Evolutionary conservation across 2,797 vertebrate species (phyloP), one percentile per base, ranked within the genome.

Genomic region (Peromyscus attwateri): DNA sequence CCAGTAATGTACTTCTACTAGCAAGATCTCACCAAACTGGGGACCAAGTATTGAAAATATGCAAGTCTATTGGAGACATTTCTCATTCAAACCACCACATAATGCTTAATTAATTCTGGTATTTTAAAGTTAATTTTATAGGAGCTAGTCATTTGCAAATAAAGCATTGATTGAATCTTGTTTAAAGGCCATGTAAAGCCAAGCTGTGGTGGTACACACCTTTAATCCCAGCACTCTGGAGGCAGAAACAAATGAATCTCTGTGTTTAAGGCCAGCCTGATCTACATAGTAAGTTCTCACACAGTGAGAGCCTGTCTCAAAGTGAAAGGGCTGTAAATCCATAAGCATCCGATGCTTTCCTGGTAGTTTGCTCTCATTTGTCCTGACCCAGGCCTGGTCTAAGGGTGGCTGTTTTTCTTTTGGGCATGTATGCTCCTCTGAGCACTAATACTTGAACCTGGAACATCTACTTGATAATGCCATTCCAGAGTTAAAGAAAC

Each of bases 71-170:
- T 62, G 57, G 14, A 55, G 37, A 43, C 81, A 83, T n/a, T 62
- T 82, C 25, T 62, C 37, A 62, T 29, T 43, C 57, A 40, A 29
- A 83, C 57, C 57, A 62, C 81, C 49, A 29, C 43, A 57, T 37
- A 64, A 11, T 76, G 55, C 62, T 84, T 79, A 66, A 66, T 66
- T 87, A 66, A 66, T 66, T 83, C 8, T 93, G n/a, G 4, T 94
- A 46, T 80, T 94, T 81, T 19, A 95, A 94, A 95, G 79, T 92
- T 89, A 73, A 73, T 93, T 93, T 82, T 55, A 43, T 87, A 83
- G 90, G 31, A 93, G 77, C 52, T 83, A 37, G 82, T 46, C 12
- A 88, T 84, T 94, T 82, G 55, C 90, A 95, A 90, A 46, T 70
- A 60, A 89, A 82, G 27, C 19, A 57, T 66, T 94, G 46, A 34